Evolutionary conservation across 2,888 invertebrate species (phyloP), one percentile per base, ranked within the genome.

Genomic region (Habroteleia sp.): DNA sequence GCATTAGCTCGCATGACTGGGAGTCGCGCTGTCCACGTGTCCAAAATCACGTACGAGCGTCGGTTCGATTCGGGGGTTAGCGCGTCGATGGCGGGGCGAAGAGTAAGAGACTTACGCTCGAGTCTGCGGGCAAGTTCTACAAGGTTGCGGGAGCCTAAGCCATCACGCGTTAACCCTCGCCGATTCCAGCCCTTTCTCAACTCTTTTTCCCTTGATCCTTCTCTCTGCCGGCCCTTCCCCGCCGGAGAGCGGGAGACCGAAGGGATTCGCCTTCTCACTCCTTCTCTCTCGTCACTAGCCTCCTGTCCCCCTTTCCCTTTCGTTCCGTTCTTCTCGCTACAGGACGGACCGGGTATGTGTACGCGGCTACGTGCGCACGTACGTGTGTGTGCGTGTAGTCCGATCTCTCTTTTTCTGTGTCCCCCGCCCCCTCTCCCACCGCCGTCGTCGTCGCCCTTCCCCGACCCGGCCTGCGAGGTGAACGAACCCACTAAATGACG

Each of bases 401-500:
- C 84, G 80, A 81, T 79, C 83, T 80, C 81, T 80, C 79, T 79
- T 73, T 72, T 56, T 37, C 46, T 23, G 65, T 42, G 58, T 23
- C 48, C 74, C 72, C 35, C 11, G n/a, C 33, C 52, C 62, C 52
- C 50, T 27, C 27, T 48, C 73, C 78, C 69, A 62, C 74, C 68
- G 17, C 17, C 48, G 46, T 46, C 66, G 66, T 39, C 73, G 58
- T 54, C 33, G 58, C 56, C 69, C 71, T 41, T 52, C 69, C 42
- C 73, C 76, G 66, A 80, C 81, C 83, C 83, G 82, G 81, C 83
- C 83, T 41, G 80, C 85, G 87, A 86, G 88, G 88, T 88, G 88
- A 88, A 88, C 84, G 88, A 88, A 88, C 88, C 87, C 85, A 88
- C 88, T 86, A 88, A 88, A 88, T 88, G 88, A 88, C 88, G 88